These are phyloP conservation scores for Propithecus deckenii DNA, from an alignment of 2,797 vertebrate genomes.

Conservation along the genomic window DNA sequence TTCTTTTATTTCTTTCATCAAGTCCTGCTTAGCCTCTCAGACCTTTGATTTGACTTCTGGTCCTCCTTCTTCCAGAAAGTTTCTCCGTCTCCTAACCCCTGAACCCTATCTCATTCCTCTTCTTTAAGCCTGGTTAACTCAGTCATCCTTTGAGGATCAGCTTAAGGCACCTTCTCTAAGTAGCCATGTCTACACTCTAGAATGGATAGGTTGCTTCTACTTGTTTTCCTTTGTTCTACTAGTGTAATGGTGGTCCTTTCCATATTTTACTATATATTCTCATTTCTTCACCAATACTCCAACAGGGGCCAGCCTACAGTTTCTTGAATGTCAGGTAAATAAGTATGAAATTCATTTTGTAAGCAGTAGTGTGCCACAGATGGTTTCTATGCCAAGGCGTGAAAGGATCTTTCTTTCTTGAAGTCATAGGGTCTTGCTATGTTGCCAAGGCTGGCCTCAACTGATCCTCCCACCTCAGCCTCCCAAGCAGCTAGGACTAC, in stretches of 20 bases:
- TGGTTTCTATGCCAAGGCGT: neutral
- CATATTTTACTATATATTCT: neutral
- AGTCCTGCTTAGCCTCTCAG: neutral
- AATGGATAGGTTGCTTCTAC: accelerated
- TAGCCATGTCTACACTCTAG: accelerated
- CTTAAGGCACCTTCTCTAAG: neutral
- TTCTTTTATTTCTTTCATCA: neutral
- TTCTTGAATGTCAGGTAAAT: neutral
- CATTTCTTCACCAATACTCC: neutral
- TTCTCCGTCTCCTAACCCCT: neutral
- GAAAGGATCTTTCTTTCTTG: neutral
- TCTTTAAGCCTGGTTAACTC: neutral
- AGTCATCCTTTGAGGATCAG: neutral
- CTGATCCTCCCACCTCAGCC: too few relatives aligned
- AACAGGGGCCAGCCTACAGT: neutral
- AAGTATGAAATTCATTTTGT: neutral
- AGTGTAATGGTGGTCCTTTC: accelerated
- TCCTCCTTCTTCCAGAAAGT: neutral
- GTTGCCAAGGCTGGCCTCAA: too few relatives aligned
- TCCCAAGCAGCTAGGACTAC: too few relatives aligned
- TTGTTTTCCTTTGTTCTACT: neutral
- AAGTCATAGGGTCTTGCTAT: too few relatives aligned
- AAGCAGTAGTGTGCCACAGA: neutral
- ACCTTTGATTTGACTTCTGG: neutral
- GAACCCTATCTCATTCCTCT: too few relatives aligned